Conservation (phyloP, 53 echinoderm and acorn worm species). For the Apostichopus leukothele region DNA sequence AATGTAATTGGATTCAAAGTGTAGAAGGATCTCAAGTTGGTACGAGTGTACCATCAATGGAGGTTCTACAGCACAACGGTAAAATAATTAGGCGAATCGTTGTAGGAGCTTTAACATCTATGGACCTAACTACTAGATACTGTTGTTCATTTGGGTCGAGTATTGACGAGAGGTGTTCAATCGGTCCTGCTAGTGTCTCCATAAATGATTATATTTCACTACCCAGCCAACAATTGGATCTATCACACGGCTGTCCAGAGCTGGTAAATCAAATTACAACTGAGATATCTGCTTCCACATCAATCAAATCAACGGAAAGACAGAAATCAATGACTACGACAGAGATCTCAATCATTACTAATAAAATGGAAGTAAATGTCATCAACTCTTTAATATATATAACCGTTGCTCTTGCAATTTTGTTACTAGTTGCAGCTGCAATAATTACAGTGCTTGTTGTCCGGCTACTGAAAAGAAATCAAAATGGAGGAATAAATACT, state of each 20-base stretch:
- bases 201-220: not conserved
- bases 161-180: not conserved
- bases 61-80: not conserved
- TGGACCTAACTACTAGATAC: not conserved
- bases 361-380: not conserved
- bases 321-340: too few species aligned
- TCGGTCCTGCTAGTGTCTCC: not conserved
- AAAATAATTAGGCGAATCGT: not conserved
- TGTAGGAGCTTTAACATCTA: not conserved
- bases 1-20: not conserved
- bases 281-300: too few species aligned
- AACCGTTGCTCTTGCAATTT: not conserved
- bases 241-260: not conserved
- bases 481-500: too few species aligned
- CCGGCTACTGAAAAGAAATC: too few species aligned
- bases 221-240: not conserved
- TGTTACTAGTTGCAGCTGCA: too few species aligned
- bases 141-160: not conserved
- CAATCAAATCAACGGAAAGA: too few species aligned
- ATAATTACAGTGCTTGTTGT: too few species aligned
- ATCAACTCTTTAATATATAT: not conserved
- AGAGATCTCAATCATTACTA: too few species aligned
- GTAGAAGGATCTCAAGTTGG: conserved; percentile 11
- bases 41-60: not conserved
- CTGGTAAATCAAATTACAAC: not conserved